These are phyloP conservation scores for Pangasius djambal DNA, from an alignment of 2,797 vertebrate species.

Conservation along the genomic window DNA sequence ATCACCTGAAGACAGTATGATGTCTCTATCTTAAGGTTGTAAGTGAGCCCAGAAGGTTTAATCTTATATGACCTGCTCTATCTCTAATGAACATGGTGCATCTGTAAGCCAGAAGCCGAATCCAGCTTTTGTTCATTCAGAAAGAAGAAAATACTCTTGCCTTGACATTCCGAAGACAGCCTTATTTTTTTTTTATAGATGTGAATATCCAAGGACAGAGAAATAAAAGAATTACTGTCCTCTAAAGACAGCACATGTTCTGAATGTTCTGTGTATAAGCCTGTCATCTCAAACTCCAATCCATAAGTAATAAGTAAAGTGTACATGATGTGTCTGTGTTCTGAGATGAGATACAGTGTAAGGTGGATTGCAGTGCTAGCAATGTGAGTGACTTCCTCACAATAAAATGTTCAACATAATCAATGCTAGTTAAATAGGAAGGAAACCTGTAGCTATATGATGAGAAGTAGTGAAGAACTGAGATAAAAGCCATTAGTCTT, in stretches of 20 bases:
- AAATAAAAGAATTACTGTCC: neutral
- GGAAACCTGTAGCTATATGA: neutral
- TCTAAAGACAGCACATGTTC: neutral
- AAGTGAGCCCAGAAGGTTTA: conserved; percentile 3
- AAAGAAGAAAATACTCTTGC: neutral
- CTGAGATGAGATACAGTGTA: neutral
- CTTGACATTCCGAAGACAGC: conserved; percentile 3
- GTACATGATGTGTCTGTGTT: conserved; percentile 64
- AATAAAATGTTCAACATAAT: neutral
- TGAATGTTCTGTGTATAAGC: neutral
- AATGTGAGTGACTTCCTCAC: neutral
- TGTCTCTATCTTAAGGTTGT: conserved; percentile 32
- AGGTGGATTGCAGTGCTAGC: neutral
- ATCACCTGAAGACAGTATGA: conserved; percentile 9
- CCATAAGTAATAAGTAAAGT: no score
- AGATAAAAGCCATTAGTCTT: neutral
- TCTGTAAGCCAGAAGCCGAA: conserved; percentile 42
- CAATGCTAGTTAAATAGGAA: neutral
- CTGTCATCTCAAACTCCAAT: neutral
- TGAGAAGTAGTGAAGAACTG: neutral
- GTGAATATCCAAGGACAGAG: conserved; percentile 19
- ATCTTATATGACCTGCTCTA: conserved; percentile 6
- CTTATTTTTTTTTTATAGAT: neutral
- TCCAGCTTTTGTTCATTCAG: conserved; percentile 26
- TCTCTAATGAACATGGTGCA: conserved; percentile 41